These are phyloP conservation scores for Rhinopomastus cyanomelas DNA, from an alignment of 2,113 vertebrate genomes.

Conservation along the genomic window DNA sequence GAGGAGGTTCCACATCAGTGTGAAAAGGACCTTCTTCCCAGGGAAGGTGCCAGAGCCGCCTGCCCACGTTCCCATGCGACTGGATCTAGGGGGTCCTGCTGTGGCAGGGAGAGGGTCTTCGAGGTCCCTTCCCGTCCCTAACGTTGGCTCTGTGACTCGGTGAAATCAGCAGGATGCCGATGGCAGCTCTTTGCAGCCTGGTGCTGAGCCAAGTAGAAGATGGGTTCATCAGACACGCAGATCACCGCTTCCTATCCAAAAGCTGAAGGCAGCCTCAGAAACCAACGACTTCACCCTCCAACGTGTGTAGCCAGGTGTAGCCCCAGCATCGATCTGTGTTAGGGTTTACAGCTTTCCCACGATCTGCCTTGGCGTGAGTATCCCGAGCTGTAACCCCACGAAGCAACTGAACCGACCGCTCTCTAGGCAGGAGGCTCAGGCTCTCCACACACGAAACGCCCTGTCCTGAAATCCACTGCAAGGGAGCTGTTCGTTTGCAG, in stretches of 20 bases:
- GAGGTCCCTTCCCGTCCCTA: too few species aligned
- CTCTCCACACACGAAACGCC: not conserved
- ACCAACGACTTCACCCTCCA: not conserved
- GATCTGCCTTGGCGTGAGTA: too few species aligned
- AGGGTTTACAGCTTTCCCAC: not conserved
- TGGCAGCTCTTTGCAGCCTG: not conserved
- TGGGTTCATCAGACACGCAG: not conserved
- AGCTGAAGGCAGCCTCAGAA: not conserved
- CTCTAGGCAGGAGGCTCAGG: not conserved
- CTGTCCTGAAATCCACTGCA: not conserved
- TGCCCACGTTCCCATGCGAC: too few species aligned
- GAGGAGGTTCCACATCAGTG: too few species aligned
- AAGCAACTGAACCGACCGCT: not conserved
- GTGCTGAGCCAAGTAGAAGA: not conserved
- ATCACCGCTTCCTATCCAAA: not conserved
- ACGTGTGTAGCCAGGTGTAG: not conserved
- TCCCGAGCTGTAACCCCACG: not conserved
- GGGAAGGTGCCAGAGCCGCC: too few species aligned
- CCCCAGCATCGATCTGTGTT: not conserved
- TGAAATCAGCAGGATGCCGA: not conserved
- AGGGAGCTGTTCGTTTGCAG: not conserved
- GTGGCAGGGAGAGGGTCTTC: too few species aligned
- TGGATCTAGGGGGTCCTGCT: too few species aligned
- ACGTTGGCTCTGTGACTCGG: too few species aligned
- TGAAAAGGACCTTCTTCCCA: too few species aligned